These are phyloP conservation scores for Clarias fuscus DNA, from an alignment of 2,797 vertebrate genomes.

Conservation along the genomic window DNA sequence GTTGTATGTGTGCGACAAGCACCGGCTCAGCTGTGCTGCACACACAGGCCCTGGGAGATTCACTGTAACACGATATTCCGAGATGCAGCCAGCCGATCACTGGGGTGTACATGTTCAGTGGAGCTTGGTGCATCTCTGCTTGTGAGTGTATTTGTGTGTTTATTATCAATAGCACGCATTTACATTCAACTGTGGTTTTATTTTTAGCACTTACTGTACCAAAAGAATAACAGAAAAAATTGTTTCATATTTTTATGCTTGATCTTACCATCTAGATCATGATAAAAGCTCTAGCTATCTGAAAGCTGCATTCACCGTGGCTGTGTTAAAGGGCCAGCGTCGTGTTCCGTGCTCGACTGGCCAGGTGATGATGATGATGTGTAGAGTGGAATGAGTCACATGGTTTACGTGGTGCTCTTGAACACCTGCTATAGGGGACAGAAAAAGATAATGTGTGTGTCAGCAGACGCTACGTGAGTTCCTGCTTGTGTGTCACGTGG, in stretches of 20 bases:
- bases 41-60: slow-evolving; percentile 51
- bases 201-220: background rate
- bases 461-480: slow-evolving; percentile 35
- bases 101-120: slow-evolving; percentile 41
- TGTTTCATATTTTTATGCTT: slow-evolving; percentile 16
- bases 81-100: slow-evolving; percentile 50
- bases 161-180: slow-evolving; percentile 18
- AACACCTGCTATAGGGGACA: slow-evolving; percentile 43
- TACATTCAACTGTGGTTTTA: slow-evolving; percentile 3
- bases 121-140: slow-evolving; percentile 37
- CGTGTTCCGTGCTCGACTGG: background rate
- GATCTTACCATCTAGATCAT: slow-evolving; percentile 39
- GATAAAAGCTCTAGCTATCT: slow-evolving; percentile 27
- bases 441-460: slow-evolving; percentile 38
- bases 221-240: background rate
- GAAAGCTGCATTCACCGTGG: slow-evolving; percentile 39
- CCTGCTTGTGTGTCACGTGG: slow-evolving; percentile 25
- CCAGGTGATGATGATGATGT: slow-evolving; percentile 52
- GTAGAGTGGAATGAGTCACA: slow-evolving; percentile 54
- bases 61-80: slow-evolving; percentile 51
- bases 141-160: slow-evolving; percentile 54
- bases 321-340: slow-evolving; percentile 46
- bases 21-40: slow-evolving; percentile 57
- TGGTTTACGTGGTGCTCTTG: slow-evolving; percentile 42
- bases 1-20: slow-evolving; percentile 46